Evolutionary conservation across 2,888 invertebrate genomes (phyloP).

Genomic region (Hymenopus coronatus): DNA sequence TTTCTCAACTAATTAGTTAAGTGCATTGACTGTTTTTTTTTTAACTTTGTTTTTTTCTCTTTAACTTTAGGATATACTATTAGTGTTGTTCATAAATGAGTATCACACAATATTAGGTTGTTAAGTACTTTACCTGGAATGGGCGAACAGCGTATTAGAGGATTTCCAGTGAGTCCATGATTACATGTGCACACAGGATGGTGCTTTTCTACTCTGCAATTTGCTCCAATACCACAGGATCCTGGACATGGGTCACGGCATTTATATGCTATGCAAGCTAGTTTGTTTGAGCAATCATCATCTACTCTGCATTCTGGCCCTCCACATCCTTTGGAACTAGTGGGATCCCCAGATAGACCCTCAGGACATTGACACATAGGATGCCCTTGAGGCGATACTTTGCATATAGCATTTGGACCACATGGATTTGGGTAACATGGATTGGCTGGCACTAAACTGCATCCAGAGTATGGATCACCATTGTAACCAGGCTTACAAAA

Average conservation of each 20-base stretch:
- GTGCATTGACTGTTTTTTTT: too few relatives aligned
- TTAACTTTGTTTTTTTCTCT: too few relatives aligned
- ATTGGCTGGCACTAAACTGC: constrained; percentile 63
- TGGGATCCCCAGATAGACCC: constrained; percentile 75
- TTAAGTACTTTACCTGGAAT: constrained; percentile 44
- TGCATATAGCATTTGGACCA: constrained; percentile 73
- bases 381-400: constrained; percentile 64
- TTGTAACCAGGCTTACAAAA: constrained; percentile 72
- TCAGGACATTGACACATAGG: constrained; percentile 70
- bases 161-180: constrained; percentile 72
- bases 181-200: constrained; percentile 77
- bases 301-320: constrained; percentile 79
- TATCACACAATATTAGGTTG: too few relatives aligned
- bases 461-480: constrained; percentile 79
- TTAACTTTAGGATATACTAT: too few relatives aligned
- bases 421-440: constrained; percentile 80
- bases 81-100: too few relatives aligned
- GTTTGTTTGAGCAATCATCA: constrained; percentile 68
- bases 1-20: too few relatives aligned
- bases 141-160: constrained; percentile 68
- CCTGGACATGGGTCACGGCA: constrained; percentile 82
- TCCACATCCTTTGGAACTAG: constrained; percentile 65
- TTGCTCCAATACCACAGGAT: constrained; percentile 71
- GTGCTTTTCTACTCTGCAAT: constrained; percentile 73
- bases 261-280: constrained; percentile 75